A percentile compares a stretch with the other conserved stretches of the same genome.
phyloP scores from a whole-genome alignment of 2,797 vertebrate species.

The Odontamblyopus lacepedii region DNA sequence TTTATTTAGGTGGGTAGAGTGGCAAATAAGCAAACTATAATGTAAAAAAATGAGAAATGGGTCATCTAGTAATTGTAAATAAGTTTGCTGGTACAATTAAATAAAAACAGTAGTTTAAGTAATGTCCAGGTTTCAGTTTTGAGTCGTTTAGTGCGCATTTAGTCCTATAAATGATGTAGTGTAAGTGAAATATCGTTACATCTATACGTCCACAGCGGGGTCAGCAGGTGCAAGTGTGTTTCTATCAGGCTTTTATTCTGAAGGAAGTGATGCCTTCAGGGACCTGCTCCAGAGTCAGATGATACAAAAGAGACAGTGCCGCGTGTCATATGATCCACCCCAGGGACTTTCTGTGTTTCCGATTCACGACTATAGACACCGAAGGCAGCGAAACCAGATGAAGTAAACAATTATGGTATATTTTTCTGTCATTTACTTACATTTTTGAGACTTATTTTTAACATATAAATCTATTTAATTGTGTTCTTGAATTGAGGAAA shows the following conservation, averaged over 20 bases:
- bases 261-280: constrained; percentile 59
- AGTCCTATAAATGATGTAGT: too few relatives aligned
- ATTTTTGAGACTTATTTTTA: neutral
- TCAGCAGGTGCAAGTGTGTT: constrained; percentile 26
- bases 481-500: neutral
- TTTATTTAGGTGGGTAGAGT: too few relatives aligned
- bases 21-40: neutral
- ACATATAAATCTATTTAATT: neutral
- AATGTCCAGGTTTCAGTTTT: too few relatives aligned
- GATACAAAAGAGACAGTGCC: constrained; percentile 65
- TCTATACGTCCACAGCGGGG: constrained; percentile 26
- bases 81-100: too few relatives aligned
- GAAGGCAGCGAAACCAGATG: constrained; percentile 47
- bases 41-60: neutral
- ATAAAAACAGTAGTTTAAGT: too few relatives aligned
- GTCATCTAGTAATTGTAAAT: neutral
- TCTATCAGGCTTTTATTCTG: constrained; percentile 60
- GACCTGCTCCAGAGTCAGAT: constrained; percentile 68
- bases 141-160: too few relatives aligned
- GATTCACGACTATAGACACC: constrained; percentile 30
- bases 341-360: constrained; percentile 60
- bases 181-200: too few relatives aligned
- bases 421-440: neutral
- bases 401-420: constrained; percentile 21
- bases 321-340: constrained; percentile 69